These are phyloP conservation scores for Micrastur ruficollis DNA, from an alignment of 2,797 vertebrate genomes.

Conservation along the genomic window DNA sequence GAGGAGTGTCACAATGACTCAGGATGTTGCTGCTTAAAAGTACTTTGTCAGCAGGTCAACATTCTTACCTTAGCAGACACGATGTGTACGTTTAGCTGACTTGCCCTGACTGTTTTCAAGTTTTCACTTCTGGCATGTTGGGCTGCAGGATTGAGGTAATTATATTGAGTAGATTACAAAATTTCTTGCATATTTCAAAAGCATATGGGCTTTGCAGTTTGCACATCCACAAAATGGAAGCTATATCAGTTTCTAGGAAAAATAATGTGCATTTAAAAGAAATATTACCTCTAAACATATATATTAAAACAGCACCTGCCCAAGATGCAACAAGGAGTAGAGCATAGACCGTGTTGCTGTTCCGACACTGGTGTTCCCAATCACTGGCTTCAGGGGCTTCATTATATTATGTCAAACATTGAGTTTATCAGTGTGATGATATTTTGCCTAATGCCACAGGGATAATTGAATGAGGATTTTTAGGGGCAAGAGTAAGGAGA, in stretches of 20 bases:
- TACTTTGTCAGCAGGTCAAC: not conserved
- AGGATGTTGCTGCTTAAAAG: not conserved
- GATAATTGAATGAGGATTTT: not conserved
- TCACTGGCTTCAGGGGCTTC: not conserved
- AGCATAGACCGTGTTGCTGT: not conserved
- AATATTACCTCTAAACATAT: not conserved
- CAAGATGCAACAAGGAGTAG: not conserved
- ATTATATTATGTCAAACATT: not conserved
- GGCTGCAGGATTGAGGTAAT: not conserved
- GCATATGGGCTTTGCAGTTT: not conserved
- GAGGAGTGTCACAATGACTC: not conserved
- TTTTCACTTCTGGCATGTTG: not conserved
- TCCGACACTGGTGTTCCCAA: not conserved
- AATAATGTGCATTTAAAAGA: not conserved
- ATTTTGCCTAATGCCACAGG: not conserved
- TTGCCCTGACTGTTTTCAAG: not conserved
- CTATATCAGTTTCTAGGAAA: not conserved
- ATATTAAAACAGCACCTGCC: not conserved
- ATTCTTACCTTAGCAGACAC: not conserved
- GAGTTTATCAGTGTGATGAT: not conserved
- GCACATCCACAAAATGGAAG: not conserved
- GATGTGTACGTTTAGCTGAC: not conserved
- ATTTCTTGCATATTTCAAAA: not conserved
- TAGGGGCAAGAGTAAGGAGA: not conserved
- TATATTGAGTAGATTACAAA: not conserved